phyloP scores from a whole-genome alignment of 2,797 vertebrate genomes.

The Centropyge bicolor region DNA sequence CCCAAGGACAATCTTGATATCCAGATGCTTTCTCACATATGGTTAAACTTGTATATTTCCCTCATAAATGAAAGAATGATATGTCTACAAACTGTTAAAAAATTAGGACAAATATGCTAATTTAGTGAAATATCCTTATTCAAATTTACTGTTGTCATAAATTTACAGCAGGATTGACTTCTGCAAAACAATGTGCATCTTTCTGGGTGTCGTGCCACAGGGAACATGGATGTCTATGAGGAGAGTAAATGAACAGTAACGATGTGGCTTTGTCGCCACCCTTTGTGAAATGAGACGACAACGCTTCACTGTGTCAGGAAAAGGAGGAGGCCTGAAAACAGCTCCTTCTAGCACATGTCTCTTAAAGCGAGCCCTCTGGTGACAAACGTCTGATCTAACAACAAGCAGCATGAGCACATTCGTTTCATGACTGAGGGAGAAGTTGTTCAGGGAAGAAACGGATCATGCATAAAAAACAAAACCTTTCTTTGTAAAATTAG shows the following conservation, averaged over 20 bases:
- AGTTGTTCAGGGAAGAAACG: background rate
- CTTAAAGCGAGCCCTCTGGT: constrained; percentile 61
- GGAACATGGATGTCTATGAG: background rate
- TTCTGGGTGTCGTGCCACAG: background rate
- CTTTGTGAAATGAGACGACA: constrained; percentile 37
- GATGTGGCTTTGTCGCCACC: constrained; percentile 62
- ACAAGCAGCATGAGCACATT: constrained; percentile 5
- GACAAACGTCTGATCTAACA: constrained; percentile 36
- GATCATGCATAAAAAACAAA: background rate
- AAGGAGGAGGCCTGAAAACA: background rate
- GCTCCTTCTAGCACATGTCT: background rate
- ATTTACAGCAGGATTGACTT: background rate
- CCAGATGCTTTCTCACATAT: background rate
- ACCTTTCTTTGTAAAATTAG: background rate
- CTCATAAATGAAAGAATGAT: background rate
- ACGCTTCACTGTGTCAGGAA: constrained; percentile 13
- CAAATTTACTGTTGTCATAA: background rate
- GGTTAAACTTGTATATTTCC: background rate
- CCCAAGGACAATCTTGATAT: background rate
- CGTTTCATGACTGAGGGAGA: background rate
- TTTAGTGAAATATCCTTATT: background rate
- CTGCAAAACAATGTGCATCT: background rate
- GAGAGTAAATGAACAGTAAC: background rate
- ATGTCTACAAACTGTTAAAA: background rate
- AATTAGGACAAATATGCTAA: background rate